Evolutionary conservation across 2,797 vertebrate species (phyloP).

Genomic region (Parauchenoglanis ngamensis): DNA sequence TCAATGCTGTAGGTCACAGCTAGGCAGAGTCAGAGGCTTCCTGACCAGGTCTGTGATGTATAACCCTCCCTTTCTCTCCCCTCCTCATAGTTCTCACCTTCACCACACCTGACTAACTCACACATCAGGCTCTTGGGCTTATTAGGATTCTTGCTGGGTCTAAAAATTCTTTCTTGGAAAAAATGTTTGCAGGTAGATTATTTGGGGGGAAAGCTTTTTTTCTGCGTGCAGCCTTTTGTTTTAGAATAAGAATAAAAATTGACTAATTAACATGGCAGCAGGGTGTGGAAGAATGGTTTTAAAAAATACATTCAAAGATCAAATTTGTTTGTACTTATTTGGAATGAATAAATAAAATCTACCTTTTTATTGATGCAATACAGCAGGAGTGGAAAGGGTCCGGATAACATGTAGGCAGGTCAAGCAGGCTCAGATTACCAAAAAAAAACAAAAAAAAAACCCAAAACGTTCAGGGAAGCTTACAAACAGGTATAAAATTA

Average conservation of each 20-base stretch:
- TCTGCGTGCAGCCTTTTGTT: neutral
- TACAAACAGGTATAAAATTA: neutral
- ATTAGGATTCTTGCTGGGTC: constrained; percentile 62
- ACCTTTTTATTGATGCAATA: neutral
- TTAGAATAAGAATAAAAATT: constrained; percentile 10
- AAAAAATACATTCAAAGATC: neutral
- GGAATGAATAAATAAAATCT: neutral
- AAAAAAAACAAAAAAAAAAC: neutral
- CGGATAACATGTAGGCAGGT: neutral
- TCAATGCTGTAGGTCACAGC: constrained; percentile 61
- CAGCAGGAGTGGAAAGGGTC: neutral
- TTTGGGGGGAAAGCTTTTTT: constrained; percentile 18
- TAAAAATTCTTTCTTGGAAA: constrained; percentile 49
- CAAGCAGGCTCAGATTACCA: neutral
- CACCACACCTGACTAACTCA: constrained; percentile 60
- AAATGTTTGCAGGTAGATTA: constrained; percentile 40
- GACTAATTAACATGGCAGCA: constrained; percentile 11
- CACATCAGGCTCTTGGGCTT: constrained; percentile 54
- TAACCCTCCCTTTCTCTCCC: constrained; percentile 42
- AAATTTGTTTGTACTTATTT: neutral
- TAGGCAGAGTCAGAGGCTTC: constrained; percentile 67
- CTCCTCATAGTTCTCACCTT: constrained; percentile 16
- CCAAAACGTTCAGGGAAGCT: neutral
- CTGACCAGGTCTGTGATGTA: constrained; percentile 66
- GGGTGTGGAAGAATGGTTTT: neutral